Evolutionary conservation across 2,888 invertebrate species (phyloP).

Genomic region (Pedicia rivosa): DNA sequence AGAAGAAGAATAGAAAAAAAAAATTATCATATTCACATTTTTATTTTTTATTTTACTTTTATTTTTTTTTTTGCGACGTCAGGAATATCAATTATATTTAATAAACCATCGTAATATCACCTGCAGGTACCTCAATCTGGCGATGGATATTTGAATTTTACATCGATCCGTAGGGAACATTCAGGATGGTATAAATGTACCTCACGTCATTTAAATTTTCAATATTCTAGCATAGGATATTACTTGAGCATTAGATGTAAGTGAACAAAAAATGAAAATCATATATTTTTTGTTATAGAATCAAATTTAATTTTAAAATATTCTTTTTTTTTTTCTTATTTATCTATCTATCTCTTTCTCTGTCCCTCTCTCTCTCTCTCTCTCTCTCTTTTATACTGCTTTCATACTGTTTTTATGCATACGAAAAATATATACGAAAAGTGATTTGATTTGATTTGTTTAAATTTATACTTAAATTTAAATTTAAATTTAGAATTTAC

Average conservation of each 20-base stretch:
- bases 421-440: too few relatives aligned
- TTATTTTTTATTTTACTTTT: too few relatives aligned
- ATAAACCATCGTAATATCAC: conserved; percentile 1
- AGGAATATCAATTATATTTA: background rate
- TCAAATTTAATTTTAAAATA: too few relatives aligned
- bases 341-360: too few relatives aligned
- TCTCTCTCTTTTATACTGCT: too few relatives aligned
- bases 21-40: conserved; percentile 3
- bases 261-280: conserved; percentile 28
- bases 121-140: conserved; percentile 47
- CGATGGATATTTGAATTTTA: conserved; percentile 74
- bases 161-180: conserved; percentile 58
- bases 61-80: background rate
- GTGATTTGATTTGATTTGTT: too few relatives aligned
- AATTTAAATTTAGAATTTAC: too few relatives aligned
- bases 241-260: conserved; percentile 78
- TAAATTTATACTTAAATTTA: too few relatives aligned
- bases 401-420: too few relatives aligned
- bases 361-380: too few relatives aligned
- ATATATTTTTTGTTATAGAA: background rate
- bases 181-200: conserved; percentile 90
- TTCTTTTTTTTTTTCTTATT: too few relatives aligned
- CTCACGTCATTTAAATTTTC: conserved; percentile 64
- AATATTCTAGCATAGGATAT: conserved; percentile 81
- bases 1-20: background rate